A percentile compares a stretch with the other conserved stretches of the same genome.
Conservation (phyloP, 1,140 invertebrate species). For the Thaumatotibia leucotreta region DNA sequence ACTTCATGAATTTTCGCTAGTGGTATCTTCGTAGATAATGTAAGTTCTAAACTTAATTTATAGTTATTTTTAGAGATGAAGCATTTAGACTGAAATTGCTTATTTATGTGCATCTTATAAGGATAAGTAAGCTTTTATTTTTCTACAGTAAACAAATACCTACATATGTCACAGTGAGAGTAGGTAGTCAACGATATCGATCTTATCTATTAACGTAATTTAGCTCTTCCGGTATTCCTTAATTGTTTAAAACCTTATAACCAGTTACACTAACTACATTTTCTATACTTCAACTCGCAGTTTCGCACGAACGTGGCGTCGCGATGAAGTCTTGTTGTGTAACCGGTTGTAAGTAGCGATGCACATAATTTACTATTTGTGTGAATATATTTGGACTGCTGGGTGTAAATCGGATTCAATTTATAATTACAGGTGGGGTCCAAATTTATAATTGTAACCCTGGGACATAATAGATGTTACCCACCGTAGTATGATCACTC, state of each 20-base stretch:
- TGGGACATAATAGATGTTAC: not conserved
- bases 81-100: slow-evolving; percentile 14
- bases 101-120: slow-evolving; percentile 8
- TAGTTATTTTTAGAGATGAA: not conserved
- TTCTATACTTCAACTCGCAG: not conserved
- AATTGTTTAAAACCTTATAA: not conserved
- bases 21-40: not conserved
- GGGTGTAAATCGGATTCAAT: not conserved
- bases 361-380: not conserved
- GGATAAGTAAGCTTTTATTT: slow-evolving; percentile 2
- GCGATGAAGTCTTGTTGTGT: not conserved
- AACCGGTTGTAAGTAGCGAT: not conserved
- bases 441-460: not conserved
- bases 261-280: not conserved
- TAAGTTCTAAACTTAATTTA: slow-evolving; percentile 10
- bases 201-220: not conserved
- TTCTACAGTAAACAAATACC: slow-evolving; percentile 1
- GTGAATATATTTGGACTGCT: not conserved
- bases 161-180: not conserved
- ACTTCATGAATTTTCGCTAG: not conserved
- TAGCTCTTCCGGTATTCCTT: not conserved
- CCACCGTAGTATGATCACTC: no score
- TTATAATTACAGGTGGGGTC: not conserved
- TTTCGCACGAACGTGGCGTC: not conserved
- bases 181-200: not conserved